Base-by-base conservation (phyloP, 1,140 invertebrate genomes). In the Cylas formicarius region DNA sequence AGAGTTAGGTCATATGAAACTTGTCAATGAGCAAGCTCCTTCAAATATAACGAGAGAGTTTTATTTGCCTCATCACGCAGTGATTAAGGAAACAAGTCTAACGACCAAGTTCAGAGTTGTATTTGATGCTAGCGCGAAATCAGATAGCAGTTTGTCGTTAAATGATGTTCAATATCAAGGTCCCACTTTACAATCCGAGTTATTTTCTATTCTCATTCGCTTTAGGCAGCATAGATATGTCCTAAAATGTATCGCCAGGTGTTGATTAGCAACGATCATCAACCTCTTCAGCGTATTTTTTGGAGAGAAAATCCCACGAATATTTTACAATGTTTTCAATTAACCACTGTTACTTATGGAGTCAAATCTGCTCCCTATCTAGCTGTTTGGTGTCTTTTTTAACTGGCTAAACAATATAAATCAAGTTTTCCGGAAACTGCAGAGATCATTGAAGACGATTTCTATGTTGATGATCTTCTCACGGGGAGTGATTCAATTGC, bases 391-490 rank as follows among this genome's bases (percentile, higher is more conserved):
- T 50, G 24, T 51, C 27, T 71, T 5, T 24, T 62, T n/a, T 55
- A 64, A 44, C 37, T 64, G 11, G 55, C 57, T 1, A 29, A 26
- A 8, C 53, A 63, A 28, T 40, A 55, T 40, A 17, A 20, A 33
- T 5, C 32, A 1, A 34, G 23, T 8, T 62, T 44, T 54, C 53
- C 62, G 18, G 22, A 28, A 5, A 58, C 52, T 21, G 29, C 50
- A 31, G 29, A 54, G 21, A 46, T 56, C 10, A 58, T 67, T 11
- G 13, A 19, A 18, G 53, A 48, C 13, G 60, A 67, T 45, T 67
- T 67, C 40, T 74, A 71, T 46, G 60, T 71, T 3, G 70, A 74
- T 42, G 68, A 74, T 52, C 37, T 66, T 11, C 40, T 71, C 1
- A 56, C 59, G 16, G 66, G 67, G 17, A 51, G 52, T 5, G 36